Evolutionary conservation across 2,888 invertebrate species (phyloP).

Genomic region (Noctua comes): DNA sequence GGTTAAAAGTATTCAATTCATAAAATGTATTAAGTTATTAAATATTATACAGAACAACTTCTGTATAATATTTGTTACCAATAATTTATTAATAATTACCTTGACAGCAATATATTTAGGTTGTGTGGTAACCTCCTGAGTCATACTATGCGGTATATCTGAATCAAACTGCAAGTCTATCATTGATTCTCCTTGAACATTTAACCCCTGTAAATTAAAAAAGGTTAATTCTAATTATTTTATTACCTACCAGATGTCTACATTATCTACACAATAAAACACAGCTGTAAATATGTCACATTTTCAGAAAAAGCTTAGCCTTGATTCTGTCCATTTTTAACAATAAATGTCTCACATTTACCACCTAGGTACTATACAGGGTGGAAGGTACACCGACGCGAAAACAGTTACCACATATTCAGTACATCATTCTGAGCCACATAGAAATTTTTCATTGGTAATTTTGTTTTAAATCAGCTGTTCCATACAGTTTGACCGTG

Average conservation of each 20-base stretch:
- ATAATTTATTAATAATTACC: constrained; percentile 68
- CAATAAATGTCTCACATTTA: not conserved
- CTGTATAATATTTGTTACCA: not conserved
- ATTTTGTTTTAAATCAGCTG: no score
- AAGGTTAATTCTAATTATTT: not conserved
- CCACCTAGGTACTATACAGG: not conserved
- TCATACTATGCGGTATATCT: constrained; percentile 66
- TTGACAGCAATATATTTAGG: constrained; percentile 79
- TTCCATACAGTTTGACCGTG: no score
- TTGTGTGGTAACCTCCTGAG: constrained; percentile 63
- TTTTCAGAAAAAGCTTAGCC: not conserved
- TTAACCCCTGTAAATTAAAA: constrained; percentile 70
- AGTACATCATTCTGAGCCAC: no score
- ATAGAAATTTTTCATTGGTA: no score
- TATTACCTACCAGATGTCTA: not conserved
- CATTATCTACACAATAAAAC: not conserved
- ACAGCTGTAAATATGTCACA: not conserved
- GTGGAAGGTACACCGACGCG: no score
- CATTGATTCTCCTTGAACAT: constrained; percentile 75
- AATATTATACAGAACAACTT: not conserved
- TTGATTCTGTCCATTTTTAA: not conserved
- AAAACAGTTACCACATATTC: no score
- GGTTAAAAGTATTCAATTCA: not conserved
- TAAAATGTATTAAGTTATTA: not conserved
- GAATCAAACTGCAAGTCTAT: constrained; percentile 77